Base-by-base conservation (phyloP, 1,140 invertebrate species). In the Pachyrhynchus sulphureomaculatus region DNA sequence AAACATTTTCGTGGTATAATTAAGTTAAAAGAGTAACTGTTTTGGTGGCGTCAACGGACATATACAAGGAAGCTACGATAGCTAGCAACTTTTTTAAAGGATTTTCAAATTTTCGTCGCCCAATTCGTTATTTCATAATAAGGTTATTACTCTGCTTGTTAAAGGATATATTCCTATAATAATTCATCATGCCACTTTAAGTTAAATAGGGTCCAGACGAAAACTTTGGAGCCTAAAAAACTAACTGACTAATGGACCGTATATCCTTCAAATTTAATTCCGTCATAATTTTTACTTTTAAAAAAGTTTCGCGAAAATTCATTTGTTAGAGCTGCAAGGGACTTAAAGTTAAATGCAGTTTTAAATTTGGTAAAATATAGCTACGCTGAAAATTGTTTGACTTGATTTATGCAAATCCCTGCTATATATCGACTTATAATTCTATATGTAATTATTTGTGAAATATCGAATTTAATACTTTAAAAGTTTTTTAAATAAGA, bases 221-320 rank as follows among this genome's bases (percentile, higher is more conserved):
- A 55, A 55, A 55, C 23, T 55, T 45, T 55, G 32, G 44, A 33
- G 39, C 39, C 9, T 45, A 55, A 55, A 55, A 53, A 53, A 53
- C 18, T 20, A 15, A 39, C 20, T 24, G 51, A 53, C 51, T 53
- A 53, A 53, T 53, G 51, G 51, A 53, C 51, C 51, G 51, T 53
- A 53, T 53, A 53, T 53, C 51, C 51, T 53, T 53, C 51, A 53
- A 41, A 53, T 39, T 53, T 53, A 53, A 53, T 53, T 53, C 51
- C 36, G 33, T 26, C 39, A 53, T 53, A 53, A 53, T 53, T 53
- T 41, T 34, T 53, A 34, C 34, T 39, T 53, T 53, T 53, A 39
- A 41, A 37, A 51, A 53, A 37, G 33, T 53, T 53, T 41, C 17
- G 34, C 36, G 51, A 53, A 53, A 53, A 26, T 53, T 53, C 51